Base-by-base conservation (phyloP, 2,113 vertebrate genomes). In the Xiphias gladius region DNA sequence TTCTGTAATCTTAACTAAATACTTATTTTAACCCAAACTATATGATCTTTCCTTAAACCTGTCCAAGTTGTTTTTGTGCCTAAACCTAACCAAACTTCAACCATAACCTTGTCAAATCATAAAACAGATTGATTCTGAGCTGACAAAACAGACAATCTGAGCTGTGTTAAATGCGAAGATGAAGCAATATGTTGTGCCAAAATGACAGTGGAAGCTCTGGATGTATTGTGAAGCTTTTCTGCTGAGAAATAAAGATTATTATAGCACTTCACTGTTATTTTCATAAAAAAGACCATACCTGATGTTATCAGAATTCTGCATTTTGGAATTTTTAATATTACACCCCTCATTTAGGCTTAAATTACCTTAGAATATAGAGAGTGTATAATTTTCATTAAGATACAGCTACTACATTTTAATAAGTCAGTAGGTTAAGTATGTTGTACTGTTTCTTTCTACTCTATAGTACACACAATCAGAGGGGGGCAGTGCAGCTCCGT, bases 401-500 rank as follows among this genome's bases (percentile, higher is more conserved):
- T 62, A 70, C 12, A 54, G 19, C 14, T 32, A 0, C 13, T 35
- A 1, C 39, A n/a, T 68, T 67, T 4, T 22, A 6, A 58, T 37
- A 37, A 54, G 32, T 41, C 4, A 58, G 37, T 32, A 19, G 19
- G 14, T 19, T 11, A 20, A 48, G 39, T 39, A 14, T 50, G 55
- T 46, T 41, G 4, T 46, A 39, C n/a, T 13, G 41, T 67, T 30
- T 35, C 5, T 16, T 22, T 24, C 10, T 28, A 26, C n/a, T 75
- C 9, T 5, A 14, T 26, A 22, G 12, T 6, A 5, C 1, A 50
- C 12, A 19, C 46, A 54, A 22, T 85, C 87, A 82, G 73, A 46
- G 50, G 90, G 84, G 85, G 89, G 89, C 89, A 87, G 90, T 82
- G 57, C 30, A 73, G 67, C 58, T 48, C 67, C 74, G 80, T 67